phyloP scores from a whole-genome alignment of 2,113 vertebrate species.

The Etheostoma spectabile region DNA sequence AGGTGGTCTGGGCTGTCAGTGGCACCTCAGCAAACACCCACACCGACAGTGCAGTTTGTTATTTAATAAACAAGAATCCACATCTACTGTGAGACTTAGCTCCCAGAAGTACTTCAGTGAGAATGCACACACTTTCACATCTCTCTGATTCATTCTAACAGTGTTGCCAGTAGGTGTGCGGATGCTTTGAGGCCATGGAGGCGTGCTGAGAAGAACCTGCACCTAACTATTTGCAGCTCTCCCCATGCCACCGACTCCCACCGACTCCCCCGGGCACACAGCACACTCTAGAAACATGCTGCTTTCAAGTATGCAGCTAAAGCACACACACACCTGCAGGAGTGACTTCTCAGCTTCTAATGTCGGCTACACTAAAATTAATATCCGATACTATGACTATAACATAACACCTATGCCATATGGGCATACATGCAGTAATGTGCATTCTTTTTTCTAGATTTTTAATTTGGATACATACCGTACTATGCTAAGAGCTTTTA shows the following conservation, averaged over 20 bases:
- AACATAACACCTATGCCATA: too few relatives aligned
- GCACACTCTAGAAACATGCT: background rate
- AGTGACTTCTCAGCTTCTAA: background rate
- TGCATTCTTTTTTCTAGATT: background rate
- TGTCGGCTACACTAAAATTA: background rate
- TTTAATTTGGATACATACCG: background rate
- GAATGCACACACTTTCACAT: background rate
- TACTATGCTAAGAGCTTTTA: too few relatives aligned
- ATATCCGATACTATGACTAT: background rate
- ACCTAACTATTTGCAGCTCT: slow-evolving; percentile 43
- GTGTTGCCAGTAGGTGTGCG: slow-evolving; percentile 26
- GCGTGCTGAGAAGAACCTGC: slow-evolving; percentile 47
- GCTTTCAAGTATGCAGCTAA: background rate
- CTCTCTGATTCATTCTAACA: slow-evolving; percentile 27
- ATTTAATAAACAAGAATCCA: slow-evolving; percentile 20
- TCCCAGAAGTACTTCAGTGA: slow-evolving; percentile 7
- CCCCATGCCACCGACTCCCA: slow-evolving; percentile 28
- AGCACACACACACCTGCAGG: background rate
- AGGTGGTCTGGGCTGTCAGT: slow-evolving; percentile 16
- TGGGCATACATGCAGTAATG: background rate
- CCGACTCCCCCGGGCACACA: slow-evolving; percentile 16
- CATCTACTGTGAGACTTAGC: slow-evolving; percentile 1
- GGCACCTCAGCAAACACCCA: slow-evolving; percentile 8
- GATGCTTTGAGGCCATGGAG: slow-evolving; percentile 42
- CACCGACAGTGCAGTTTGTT: slow-evolving; percentile 21